Evolutionary conservation across 2,113 vertebrate genomes (phyloP).

Genomic region (Suricata suricatta): DNA sequence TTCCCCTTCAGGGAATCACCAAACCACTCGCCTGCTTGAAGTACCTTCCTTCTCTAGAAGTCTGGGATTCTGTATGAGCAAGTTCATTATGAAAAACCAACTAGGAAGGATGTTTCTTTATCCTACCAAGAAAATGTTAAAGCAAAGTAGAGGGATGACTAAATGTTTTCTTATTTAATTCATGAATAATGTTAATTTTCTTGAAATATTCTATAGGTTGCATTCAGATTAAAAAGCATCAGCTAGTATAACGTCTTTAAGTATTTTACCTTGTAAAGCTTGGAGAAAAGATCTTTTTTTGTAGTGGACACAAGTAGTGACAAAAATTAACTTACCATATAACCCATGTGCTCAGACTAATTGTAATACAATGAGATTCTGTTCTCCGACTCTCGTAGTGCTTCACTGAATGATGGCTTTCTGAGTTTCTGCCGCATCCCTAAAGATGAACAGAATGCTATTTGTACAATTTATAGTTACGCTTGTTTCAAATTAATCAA

Average conservation of each 20-base stretch:
- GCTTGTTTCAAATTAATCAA: conserved; percentile 41
- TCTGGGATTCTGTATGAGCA: background rate
- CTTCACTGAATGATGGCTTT: conserved; percentile 92
- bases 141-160: background rate
- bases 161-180: conserved; percentile 22
- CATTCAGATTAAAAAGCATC: background rate
- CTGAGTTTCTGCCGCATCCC: conserved; percentile 93
- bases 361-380: conserved; percentile 93
- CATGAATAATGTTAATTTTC: background rate
- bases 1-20: background rate
- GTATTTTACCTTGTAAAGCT: conserved; percentile 2
- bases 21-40: background rate
- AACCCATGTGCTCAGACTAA: conserved; percentile 95
- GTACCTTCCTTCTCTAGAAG: background rate
- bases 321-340: conserved; percentile 90
- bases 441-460: conserved; percentile 70
- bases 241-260: background rate
- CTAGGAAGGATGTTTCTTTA: background rate
- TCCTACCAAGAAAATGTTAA: background rate
- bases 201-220: background rate
- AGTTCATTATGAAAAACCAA: background rate
- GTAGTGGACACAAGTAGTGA: background rate
- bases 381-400: conserved; percentile 89
- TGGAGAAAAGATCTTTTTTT: background rate
- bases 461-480: background rate